Base-by-base conservation (phyloP, 1,140 invertebrate genomes). In the Scaptomyza hsui region DNA sequence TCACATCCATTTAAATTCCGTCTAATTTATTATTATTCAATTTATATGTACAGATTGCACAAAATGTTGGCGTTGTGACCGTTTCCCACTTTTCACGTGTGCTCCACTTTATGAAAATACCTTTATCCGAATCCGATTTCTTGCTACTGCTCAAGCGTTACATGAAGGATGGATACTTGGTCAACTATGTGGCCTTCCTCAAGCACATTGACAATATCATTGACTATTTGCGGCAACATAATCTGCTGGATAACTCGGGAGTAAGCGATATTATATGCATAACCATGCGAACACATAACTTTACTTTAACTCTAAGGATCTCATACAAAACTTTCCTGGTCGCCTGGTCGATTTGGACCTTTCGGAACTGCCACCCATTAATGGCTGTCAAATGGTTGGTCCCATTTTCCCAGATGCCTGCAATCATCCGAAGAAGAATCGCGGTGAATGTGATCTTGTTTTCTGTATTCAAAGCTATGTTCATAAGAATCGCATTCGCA, bases 111-210 rank as follows among this genome's bases (percentile, higher is more conserved):
- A 91, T 95, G 64, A 93, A 93, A 18, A 93, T 96, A 37, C 90
- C 94, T 2, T 83, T 95, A 3, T 94, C 93, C 0, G 91, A 94
- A 1, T 93, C 94, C 9, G 95, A 95, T 88, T 95, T 95, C 77
- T 92, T 94, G 70, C 86, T 96, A 4, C 90, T 96, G 0, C 92
- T 95, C 12, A 94, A 95, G 39, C 93, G 94, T 72, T 95, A 94
- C 77, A 92, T 94, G 56, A 95, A 94, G 72, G 93, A 95, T 88
- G 93, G 93, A 2, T 95, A 95, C 85, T 94, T 94, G 5, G 81
- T 95, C 0, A 95, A 95, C 90, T 95, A 95, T 77, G 93, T 95
- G 10, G 94, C 94, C 15, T 96, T 96, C 75, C 79, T 96, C 0
- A 92, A 94, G 24, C 92, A 93, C 1, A 90, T 94, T 9, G 92